Conservation (phyloP, 1,140 invertebrate species). For the Aradophagus sp. region DNA sequence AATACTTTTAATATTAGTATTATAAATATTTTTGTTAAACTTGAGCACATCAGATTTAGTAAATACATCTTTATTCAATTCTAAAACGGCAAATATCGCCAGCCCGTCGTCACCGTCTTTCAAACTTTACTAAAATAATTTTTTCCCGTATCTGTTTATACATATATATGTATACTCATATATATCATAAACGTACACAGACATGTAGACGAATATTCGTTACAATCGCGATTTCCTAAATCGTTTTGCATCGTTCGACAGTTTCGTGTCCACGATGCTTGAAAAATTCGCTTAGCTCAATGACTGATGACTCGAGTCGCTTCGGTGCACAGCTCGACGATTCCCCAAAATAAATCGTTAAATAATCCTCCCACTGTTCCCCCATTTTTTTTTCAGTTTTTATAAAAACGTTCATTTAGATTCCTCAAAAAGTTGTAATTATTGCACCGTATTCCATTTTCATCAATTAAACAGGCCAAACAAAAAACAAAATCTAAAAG, state of each 20-base stretch:
- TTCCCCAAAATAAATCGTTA: slow-evolving; percentile 7
- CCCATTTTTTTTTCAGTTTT: slow-evolving; percentile 11
- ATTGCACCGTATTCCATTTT: slow-evolving; percentile 56
- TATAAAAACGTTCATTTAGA: slow-evolving; percentile 2
- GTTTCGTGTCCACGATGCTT: slow-evolving; percentile 23
- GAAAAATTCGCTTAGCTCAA: slow-evolving; percentile 33
- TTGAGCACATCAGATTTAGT: slow-evolving; percentile 62
- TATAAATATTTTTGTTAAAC: slow-evolving; percentile 53
- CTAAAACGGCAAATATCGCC: slow-evolving; percentile 47
- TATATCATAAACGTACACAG: slow-evolving; percentile 52
- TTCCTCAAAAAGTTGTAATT: slow-evolving; percentile 39
- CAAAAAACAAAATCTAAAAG: too few species aligned
- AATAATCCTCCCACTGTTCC: slow-evolving; percentile 2
- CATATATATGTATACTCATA: slow-evolving; percentile 39
- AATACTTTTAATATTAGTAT: slow-evolving; percentile 18
- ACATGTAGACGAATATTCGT: slow-evolving; percentile 55
- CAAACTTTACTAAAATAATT: slow-evolving; percentile 56
- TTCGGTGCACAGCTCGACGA: slow-evolving; percentile 6
- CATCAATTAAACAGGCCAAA: slow-evolving; percentile 21
- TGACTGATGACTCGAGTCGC: slow-evolving; percentile 34
- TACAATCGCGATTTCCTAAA: slow-evolving; percentile 47
- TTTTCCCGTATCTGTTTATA: slow-evolving; percentile 26
- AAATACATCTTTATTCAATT: slow-evolving; percentile 55
- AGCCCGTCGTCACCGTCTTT: slow-evolving; percentile 24
- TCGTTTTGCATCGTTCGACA: slow-evolving; percentile 35